Evolutionary conservation across 1,140 invertebrate genomes (phyloP), one percentile per base, ranked within the genome.

Genomic region (Leptinotarsa texana): DNA sequence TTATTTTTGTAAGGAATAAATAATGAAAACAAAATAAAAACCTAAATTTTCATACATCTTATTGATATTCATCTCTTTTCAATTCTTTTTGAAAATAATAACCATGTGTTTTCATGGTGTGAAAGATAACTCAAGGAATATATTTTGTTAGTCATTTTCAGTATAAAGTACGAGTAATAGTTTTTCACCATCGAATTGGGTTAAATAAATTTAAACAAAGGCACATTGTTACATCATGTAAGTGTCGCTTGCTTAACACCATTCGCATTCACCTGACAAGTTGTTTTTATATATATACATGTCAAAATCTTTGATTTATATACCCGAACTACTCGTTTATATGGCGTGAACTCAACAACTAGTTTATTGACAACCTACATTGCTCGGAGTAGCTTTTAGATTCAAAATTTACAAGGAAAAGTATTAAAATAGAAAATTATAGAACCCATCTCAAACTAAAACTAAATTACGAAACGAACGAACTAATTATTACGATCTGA

Each of bases 231-330:
- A 5, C n/a, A 57, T 57, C 51, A 57, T n/a, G 3, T 4, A 57
- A 57, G 3, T 17, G 51, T 5, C 17, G 51, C 51, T 66, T 66
- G 27, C 22, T 66, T 66, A 66, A 33, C 24, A 66, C 63, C 63
- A 66, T 21, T 66, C 22, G 63, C 63, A 66, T 66, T 8, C n/a
- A 24, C 13, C 21, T 66, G 21, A 66, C 63, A 66, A 66, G 63
- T n/a, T 33, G 22, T 22, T 66, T 22, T 22, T 66, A 33, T 66
- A 33, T 18, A 33, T 66, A 66, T 24, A 3, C 27, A 33, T 66
- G 21, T 66, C 63, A 66, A 66, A 6, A 22, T 66, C 22, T 33
- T 66, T 66, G 21, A 24, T 66, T 21, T 15, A 66, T 15, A 66
- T 17, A 24, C 22, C 27, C n/a, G 3, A 18, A 22, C 22, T 63